These are phyloP conservation scores for Gymnocypris eckloni DNA, from an alignment of 2,797 vertebrate species.

Conservation along the genomic window DNA sequence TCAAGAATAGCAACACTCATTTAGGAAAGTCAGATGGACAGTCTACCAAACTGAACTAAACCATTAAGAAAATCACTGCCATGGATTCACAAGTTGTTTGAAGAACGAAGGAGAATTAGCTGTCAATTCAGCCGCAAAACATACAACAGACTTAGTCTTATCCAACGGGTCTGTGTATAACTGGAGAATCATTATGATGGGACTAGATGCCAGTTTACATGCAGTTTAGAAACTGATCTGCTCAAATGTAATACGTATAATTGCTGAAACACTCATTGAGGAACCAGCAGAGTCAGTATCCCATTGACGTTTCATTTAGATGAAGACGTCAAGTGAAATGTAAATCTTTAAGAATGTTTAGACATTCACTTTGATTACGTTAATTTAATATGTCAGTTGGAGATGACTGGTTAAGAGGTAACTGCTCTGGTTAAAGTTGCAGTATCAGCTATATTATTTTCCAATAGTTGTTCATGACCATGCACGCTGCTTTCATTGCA, in stretches of 20 bases:
- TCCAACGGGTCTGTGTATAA: conserved; percentile 35
- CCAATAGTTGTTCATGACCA: conserved; percentile 56
- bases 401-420: conserved; percentile 38
- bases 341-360: conserved; percentile 49
- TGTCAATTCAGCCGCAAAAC: conserved; percentile 18
- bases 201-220: conserved; percentile 57
- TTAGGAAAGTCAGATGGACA: conserved; percentile 51
- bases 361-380: conserved; percentile 54
- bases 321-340: conserved; percentile 44
- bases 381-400: conserved; percentile 45
- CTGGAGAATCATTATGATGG: conserved; percentile 50
- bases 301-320: conserved; percentile 44
- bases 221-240: conserved; percentile 36
- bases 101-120: conserved; percentile 31
- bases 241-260: conserved; percentile 34
- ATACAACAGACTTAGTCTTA: conserved; percentile 26
- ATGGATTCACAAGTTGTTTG: conserved; percentile 45
- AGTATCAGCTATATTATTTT: conserved; percentile 47
- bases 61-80: conserved; percentile 33
- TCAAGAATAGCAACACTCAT: conserved; percentile 6
- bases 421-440: conserved; percentile 34
- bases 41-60: conserved; percentile 45
- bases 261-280: conserved; percentile 23
- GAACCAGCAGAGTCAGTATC: conserved; percentile 27
- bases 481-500: conserved; percentile 64